Conservation (phyloP, 2,797 vertebrate genomes). For the Sebastes jordani region DNA sequence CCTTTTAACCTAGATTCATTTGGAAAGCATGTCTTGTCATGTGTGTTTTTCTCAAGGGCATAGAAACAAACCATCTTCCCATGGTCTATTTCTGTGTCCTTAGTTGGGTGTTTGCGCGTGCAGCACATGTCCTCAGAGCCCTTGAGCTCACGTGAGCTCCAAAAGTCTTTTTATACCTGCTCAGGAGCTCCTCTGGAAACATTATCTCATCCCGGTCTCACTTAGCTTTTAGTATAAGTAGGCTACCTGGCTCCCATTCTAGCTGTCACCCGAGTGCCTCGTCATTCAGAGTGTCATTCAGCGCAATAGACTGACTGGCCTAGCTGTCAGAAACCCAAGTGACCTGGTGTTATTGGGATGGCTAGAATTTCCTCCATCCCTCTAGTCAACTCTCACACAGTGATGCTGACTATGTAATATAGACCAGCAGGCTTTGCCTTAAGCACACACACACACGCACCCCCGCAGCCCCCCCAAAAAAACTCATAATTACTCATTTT, state of each 20-base stretch:
- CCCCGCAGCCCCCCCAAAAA: too few species aligned
- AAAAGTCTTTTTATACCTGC: slow-evolving; percentile 35
- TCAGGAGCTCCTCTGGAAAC: slow-evolving; percentile 46
- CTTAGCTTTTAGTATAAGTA: slow-evolving; percentile 26
- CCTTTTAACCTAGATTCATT: slow-evolving; percentile 70
- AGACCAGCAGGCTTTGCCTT: background rate
- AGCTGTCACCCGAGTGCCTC: slow-evolving; percentile 35
- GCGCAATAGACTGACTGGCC: background rate
- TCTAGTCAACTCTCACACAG: background rate
- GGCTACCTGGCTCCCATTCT: background rate
- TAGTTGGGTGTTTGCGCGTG: background rate
- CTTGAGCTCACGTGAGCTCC: slow-evolving; percentile 27
- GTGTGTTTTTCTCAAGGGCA: background rate
- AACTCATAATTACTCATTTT: too few species aligned
- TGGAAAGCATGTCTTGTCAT: slow-evolving; percentile 22
- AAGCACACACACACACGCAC: too few species aligned
- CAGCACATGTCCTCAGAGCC: slow-evolving; percentile 15
- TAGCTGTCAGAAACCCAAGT: slow-evolving; percentile 34
- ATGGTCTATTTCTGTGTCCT: background rate
- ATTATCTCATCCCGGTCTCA: slow-evolving; percentile 6
- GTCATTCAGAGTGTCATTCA: slow-evolving; percentile 44
- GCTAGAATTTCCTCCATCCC: slow-evolving; percentile 38
- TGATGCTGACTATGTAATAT: slow-evolving; percentile 13
- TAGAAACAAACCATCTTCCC: background rate
- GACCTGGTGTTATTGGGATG: slow-evolving; percentile 27